phyloP scores from a whole-genome alignment of 2,888 invertebrate genomes.

The Agonopterix subpropinquella region DNA sequence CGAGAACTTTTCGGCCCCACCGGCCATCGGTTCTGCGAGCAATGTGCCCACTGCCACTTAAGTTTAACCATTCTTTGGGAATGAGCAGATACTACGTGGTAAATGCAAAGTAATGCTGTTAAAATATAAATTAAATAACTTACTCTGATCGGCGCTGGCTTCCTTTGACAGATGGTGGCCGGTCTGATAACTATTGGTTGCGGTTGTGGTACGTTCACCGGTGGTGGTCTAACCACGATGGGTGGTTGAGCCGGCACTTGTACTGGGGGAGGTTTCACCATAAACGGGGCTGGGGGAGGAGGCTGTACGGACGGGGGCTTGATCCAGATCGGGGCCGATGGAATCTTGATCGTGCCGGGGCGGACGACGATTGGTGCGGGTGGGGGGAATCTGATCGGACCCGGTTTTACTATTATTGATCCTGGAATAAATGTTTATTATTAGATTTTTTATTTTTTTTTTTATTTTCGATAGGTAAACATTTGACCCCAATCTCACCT shows the following conservation, averaged over 20 bases:
- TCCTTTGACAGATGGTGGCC: slow-evolving; percentile 36
- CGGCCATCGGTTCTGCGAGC: too few species aligned
- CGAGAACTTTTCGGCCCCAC: too few species aligned
- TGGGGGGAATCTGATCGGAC: slow-evolving; percentile 40
- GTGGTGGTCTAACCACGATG: slow-evolving; percentile 40
- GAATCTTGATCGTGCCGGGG: slow-evolving; percentile 35
- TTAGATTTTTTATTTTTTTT: too few species aligned
- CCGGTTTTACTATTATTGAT: slow-evolving; percentile 43
- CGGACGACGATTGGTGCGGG: slow-evolving; percentile 42
- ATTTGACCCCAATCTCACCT: too few species aligned
- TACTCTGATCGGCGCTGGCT: slow-evolving; percentile 39
- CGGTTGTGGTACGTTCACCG: slow-evolving; percentile 37
- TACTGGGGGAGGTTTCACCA: slow-evolving; percentile 36
- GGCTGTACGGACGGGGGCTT: slow-evolving; percentile 43
- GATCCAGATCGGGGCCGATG: slow-evolving; percentile 40
- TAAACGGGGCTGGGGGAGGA: slow-evolving; percentile 35
- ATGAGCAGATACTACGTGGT: too few species aligned
- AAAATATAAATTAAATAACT: slow-evolving; percentile 7
- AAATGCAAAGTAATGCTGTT: too few species aligned
- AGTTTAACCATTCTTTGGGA: too few species aligned
- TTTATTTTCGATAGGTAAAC: too few species aligned
- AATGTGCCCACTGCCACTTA: too few species aligned
- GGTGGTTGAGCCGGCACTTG: slow-evolving; percentile 37
- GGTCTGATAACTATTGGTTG: slow-evolving; percentile 43
- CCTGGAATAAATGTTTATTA: slow-evolving; percentile 28